Evolutionary conservation across 2,797 vertebrate species (phyloP).

Genomic region (Scyliorhinus canicula): DNA sequence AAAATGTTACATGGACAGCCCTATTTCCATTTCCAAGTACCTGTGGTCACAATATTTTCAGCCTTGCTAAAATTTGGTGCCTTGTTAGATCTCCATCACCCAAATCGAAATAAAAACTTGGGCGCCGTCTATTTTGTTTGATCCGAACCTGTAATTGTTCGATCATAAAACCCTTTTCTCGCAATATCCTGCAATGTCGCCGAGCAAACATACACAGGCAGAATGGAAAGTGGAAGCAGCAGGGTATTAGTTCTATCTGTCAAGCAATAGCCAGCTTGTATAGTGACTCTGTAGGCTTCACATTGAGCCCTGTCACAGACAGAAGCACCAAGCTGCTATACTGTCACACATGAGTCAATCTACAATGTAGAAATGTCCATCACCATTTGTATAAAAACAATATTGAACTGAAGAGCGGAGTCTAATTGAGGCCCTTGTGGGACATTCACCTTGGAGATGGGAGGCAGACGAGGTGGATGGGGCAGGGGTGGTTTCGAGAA

Average conservation of each 20-base stretch:
- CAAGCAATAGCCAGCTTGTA: background rate
- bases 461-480: too few species aligned
- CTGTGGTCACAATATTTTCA: background rate
- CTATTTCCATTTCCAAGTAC: background rate
- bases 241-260: background rate
- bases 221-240: background rate
- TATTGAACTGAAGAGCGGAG: background rate
- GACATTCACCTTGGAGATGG: background rate
- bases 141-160: background rate
- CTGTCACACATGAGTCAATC: background rate
- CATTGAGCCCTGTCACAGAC: background rate
- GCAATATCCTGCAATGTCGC: background rate
- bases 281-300: background rate
- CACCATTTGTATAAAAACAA: background rate
- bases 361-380: background rate
- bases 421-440: background rate
- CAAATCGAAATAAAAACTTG: background rate
- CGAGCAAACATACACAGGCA: background rate
- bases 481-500: background rate
- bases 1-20: background rate
- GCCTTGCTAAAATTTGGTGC: background rate
- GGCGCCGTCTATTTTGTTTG: too few species aligned
- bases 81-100: background rate
- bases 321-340: too few species aligned
- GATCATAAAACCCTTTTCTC: background rate